phyloP scores from a whole-genome alignment of 2,888 invertebrate species.

The Nemapogon koenigi region DNA sequence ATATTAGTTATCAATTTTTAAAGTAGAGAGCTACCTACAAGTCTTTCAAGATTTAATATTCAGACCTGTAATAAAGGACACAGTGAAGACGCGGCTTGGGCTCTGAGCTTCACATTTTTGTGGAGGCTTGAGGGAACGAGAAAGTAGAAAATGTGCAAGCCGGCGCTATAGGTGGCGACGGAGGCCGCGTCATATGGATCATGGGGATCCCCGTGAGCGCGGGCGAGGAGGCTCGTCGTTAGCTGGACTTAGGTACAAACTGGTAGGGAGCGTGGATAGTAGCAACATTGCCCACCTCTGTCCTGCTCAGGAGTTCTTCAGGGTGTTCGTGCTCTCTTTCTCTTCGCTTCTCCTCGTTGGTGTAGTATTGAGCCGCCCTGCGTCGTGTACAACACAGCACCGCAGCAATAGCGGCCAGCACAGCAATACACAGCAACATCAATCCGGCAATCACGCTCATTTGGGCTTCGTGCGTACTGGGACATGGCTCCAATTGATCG shows the following conservation, averaged over 20 bases:
- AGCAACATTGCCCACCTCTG: constrained; percentile 41
- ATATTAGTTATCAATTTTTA: constrained; percentile 25
- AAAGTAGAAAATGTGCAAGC: too few species aligned
- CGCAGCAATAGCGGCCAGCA: constrained; percentile 60
- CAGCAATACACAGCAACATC: constrained; percentile 43
- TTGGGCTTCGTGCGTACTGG: constrained; percentile 58
- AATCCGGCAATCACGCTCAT: constrained; percentile 62
- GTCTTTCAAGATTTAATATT: background rate
- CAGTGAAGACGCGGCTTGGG: too few species aligned
- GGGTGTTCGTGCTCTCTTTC: constrained; percentile 47
- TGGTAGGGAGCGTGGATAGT: constrained; percentile 49
- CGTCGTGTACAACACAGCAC: constrained; percentile 72
- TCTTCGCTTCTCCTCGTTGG: constrained; percentile 74
- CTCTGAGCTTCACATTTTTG: too few species aligned
- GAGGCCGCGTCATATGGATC: background rate
- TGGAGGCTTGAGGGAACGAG: too few species aligned
- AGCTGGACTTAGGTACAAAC: constrained; percentile 39
- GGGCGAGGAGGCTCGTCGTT: constrained; percentile 34
- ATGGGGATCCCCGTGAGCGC: too few species aligned
- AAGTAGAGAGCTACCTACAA: constrained; percentile 22
- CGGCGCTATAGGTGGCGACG: constrained; percentile 1
- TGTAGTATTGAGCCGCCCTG: constrained; percentile 79
- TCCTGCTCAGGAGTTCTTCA: constrained; percentile 37
- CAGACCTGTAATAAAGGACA: background rate
- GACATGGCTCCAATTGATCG: constrained; percentile 43